Conservation (phyloP, 1,140 invertebrate species). For the Homarus americanus region DNA sequence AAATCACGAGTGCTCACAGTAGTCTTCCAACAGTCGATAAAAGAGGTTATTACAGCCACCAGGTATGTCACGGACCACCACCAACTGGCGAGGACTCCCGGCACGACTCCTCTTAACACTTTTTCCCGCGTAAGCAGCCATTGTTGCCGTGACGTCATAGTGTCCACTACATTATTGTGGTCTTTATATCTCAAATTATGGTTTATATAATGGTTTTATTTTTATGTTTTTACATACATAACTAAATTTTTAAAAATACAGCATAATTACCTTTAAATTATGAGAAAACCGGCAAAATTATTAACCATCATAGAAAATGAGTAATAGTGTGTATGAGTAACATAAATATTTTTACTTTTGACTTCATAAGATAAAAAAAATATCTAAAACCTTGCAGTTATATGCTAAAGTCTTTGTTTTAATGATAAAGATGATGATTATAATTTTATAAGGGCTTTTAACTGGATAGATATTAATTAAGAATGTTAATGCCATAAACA, state of each 20-base stretch:
- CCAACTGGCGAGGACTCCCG: not conserved
- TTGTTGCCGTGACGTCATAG: not conserved
- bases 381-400: no score
- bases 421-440: no score
- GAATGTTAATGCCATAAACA: no score
- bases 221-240: not conserved
- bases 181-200: not conserved
- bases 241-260: no score
- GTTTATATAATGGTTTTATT: not conserved
- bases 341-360: no score
- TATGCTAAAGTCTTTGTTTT: no score
- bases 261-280: not conserved
- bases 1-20: not conserved
- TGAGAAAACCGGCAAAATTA: no score
- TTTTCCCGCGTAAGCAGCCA: constrained; percentile 7
- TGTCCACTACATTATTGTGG: not conserved
- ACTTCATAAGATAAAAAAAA: no score
- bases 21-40: not conserved
- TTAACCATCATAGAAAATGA: no score
- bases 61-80: not conserved
- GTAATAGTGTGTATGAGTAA: no score
- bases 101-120: not conserved
- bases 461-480: no score
- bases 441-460: no score
- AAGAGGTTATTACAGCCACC: not conserved